Percentiles rank a stretch among this genome's conserved stretches.
These are phyloP conservation scores for Euproctis similis DNA, from an alignment of 2,888 invertebrate genomes.

Conservation along the genomic window DNA sequence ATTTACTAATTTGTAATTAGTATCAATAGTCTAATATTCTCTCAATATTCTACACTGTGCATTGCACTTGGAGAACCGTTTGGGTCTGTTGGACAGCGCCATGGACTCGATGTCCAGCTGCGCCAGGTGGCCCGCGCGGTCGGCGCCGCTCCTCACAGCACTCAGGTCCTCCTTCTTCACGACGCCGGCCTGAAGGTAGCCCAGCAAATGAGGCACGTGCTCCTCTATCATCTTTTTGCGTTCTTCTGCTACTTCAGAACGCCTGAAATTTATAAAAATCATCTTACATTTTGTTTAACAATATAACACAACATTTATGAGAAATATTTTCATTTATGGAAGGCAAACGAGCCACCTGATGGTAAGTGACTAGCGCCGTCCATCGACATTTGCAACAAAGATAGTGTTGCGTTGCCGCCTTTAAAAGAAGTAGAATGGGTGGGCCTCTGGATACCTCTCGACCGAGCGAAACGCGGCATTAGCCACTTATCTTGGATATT, in stretches of 20 bases:
- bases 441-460: too few species aligned
- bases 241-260: slow-evolving; percentile 70
- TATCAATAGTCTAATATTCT: slow-evolving; percentile 25
- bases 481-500: too few species aligned
- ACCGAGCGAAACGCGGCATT: too few species aligned
- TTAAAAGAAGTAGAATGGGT: too few species aligned
- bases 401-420: too few species aligned
- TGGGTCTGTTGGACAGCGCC: slow-evolving; percentile 11
- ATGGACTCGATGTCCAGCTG: slow-evolving; percentile 26
- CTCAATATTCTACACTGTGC: slow-evolving; percentile 42
- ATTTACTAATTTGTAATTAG: too few species aligned
- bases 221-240: slow-evolving; percentile 70
- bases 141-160: slow-evolving; percentile 20
- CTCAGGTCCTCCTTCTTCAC: slow-evolving; percentile 59
- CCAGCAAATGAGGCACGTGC: slow-evolving; percentile 74
- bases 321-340: too few species aligned
- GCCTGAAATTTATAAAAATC: slow-evolving; percentile 40
- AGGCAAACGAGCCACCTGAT: too few species aligned
- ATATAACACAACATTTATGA: too few species aligned
- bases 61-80: slow-evolving; percentile 45
- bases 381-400: too few species aligned
- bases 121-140: slow-evolving; percentile 2
- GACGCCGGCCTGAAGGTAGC: slow-evolving; percentile 75
- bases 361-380: too few species aligned
- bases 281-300: too few species aligned